Evolutionary conservation across 2,888 invertebrate species (phyloP).

Genomic region (Palloptera scutellata): DNA sequence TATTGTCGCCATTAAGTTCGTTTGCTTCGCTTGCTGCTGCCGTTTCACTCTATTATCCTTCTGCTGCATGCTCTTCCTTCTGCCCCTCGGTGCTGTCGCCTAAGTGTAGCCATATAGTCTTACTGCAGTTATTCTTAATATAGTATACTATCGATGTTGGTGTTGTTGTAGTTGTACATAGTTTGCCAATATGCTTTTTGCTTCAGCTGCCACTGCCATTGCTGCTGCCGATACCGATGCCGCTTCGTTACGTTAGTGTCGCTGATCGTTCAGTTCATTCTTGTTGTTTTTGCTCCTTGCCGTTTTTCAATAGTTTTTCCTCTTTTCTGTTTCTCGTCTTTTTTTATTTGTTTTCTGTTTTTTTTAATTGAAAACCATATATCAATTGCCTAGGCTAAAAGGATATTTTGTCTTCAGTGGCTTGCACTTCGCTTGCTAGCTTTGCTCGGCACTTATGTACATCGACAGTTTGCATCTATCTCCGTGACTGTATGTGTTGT

Average conservation of each 20-base stretch:
- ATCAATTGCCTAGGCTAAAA: slow-evolving; percentile 56
- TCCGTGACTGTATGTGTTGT: slow-evolving; percentile 22
- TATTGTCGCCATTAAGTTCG: slow-evolving; percentile 57
- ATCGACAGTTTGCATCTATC: slow-evolving; percentile 15
- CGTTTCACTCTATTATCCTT: slow-evolving; percentile 14
- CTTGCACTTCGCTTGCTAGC: slow-evolving; percentile 14
- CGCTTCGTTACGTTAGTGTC: slow-evolving; percentile 6
- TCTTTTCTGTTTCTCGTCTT: slow-evolving; percentile 29
- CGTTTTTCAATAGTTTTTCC: slow-evolving; percentile 21
- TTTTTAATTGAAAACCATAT: slow-evolving; percentile 48
- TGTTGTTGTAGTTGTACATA: no score
- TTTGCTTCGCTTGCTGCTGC: slow-evolving; percentile 19
- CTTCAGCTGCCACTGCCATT: not conserved
- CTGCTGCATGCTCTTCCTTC: slow-evolving; percentile 11
- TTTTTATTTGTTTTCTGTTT: slow-evolving; percentile 23
- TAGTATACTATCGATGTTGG: no score
- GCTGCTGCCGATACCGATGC: not conserved
- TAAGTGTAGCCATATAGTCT: slow-evolving; percentile 10
- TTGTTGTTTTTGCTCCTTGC: slow-evolving; percentile 32
- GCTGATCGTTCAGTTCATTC: not conserved
- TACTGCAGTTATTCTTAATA: no score
- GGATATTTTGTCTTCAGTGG: slow-evolving; percentile 40
- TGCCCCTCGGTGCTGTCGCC: slow-evolving; percentile 12
- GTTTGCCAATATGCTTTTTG: no score
- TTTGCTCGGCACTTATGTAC: slow-evolving; percentile 24